Base-by-base conservation (phyloP, 2,888 invertebrate genomes). In the Nymphalis c-album region DNA sequence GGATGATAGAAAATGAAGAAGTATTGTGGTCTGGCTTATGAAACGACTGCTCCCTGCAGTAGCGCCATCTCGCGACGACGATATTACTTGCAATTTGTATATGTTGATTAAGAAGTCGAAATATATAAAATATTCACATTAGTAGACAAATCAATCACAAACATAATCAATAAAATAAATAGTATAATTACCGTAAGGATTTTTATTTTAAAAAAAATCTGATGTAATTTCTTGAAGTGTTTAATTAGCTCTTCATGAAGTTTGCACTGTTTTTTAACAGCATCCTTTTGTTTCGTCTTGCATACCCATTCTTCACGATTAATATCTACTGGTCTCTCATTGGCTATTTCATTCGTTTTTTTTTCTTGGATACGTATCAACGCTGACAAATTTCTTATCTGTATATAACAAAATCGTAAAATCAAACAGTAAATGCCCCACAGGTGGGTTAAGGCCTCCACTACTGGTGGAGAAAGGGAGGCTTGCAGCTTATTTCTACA, bases 221-320 rank as follows among this genome's bases (percentile, higher is more conserved):
- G 73, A 35, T 87, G 87, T 60, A 88, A 20, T 0, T 67, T 75
- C n/a, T 71, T 76, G 73, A 82, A 75, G 0, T 75, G 60, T 0
- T 73, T 75, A 0, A 67, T 73, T 50, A 90, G 51, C 8, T 88
- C 83, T 0, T 31, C 48, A 0, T 90, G 89, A n/a, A 85, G 17
- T 1, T 67, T 65, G 57, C 86, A 84, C 68, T 89, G 88, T 50
- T 83, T 84, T 18, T 76, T 5, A 0, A 86, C 85, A n/a, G 80
- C 79, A 0, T 82, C 81, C 2, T 73, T 77, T 71, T 87, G 82
- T 45, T 83, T 81, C 47, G 45, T 70, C 22, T 76, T 75, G 50
- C 82, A 77, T 0, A 71, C 69, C 0, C 74, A 76, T 50, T 22
- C 26, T 22, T 51, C 51, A 2, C 6, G 40, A 4, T 40, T 13